A percentile compares a stretch with the other conserved stretches of the same genome.
These are phyloP conservation scores for Periphyllus acericola DNA, from an alignment of 2,888 invertebrate genomes.

Conservation along the genomic window DNA sequence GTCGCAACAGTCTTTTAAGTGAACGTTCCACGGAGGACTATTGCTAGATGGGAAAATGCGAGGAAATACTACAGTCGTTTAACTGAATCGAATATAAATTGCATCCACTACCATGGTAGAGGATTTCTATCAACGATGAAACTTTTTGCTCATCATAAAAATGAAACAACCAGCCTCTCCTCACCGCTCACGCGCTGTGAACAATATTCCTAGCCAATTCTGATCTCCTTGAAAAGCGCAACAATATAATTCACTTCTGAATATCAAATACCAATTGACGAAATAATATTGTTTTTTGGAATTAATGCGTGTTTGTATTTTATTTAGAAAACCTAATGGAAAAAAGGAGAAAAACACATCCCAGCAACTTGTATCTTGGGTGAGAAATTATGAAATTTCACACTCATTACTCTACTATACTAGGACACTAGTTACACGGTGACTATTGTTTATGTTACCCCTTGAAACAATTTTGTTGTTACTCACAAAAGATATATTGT, in stretches of 20 bases:
- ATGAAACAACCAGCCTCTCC: constrained; percentile 3
- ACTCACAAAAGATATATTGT: not conserved
- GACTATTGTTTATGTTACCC: constrained; percentile 1
- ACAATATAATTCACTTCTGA: not conserved
- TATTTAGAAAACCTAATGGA: not conserved
- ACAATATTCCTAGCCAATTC: constrained; percentile 11
- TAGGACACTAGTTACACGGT: not conserved
- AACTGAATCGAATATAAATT: constrained; percentile 46
- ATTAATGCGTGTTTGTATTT: not conserved
- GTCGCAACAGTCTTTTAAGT: not conserved
- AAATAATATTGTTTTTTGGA: not conserved
- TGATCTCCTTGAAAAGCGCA: not conserved
- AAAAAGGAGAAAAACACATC: not conserved
- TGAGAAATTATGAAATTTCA: not conserved
- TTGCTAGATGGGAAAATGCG: not conserved
- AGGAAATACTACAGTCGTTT: not conserved
- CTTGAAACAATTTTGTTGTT: not conserved
- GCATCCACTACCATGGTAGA: not conserved
- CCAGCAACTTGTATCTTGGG: not conserved
- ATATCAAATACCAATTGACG: constrained; percentile 23
- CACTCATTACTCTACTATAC: no score
- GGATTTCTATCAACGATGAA: not conserved
- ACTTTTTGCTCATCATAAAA: constrained; percentile 49
- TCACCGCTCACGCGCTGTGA: not conserved
- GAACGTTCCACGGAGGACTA: not conserved